Percentiles rank a stretch among this genome's conserved stretches.
Conservation (phyloP, 1,140 invertebrate species). For the Spodoptera frugiperda region DNA sequence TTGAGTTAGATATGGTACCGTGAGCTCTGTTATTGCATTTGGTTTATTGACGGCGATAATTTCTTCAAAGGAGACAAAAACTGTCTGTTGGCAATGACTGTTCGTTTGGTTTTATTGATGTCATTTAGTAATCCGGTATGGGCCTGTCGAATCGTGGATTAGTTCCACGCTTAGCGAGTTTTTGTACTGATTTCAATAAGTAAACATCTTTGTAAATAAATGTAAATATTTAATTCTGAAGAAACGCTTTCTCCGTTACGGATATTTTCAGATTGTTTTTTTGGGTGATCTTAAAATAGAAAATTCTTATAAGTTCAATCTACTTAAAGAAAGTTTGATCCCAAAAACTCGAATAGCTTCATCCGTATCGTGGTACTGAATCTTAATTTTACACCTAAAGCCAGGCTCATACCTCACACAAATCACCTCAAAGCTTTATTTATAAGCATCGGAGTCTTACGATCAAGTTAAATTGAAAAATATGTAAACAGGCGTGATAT, state of each 20-base stretch:
- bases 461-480: slow-evolving; percentile 75
- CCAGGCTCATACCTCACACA: slow-evolving; percentile 12
- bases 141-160: slow-evolving; percentile 11
- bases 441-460: slow-evolving; percentile 54
- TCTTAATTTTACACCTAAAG: slow-evolving; percentile 33
- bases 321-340: neutral
- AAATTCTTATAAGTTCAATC: neutral
- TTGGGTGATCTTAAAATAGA: neutral
- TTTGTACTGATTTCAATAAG: neutral
- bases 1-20: slow-evolving; percentile 63
- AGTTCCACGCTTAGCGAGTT: slow-evolving; percentile 6
- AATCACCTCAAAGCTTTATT: slow-evolving; percentile 50
- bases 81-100: slow-evolving; percentile 38
- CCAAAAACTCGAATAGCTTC: neutral
- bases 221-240: no score
- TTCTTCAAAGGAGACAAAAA: slow-evolving; percentile 60
- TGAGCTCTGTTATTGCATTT: slow-evolving; percentile 58
- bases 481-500: slow-evolving; percentile 75
- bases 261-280: no score
- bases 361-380: slow-evolving; percentile 3
- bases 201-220: neutral
- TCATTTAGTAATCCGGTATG: slow-evolving; percentile 17
- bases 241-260: no score
- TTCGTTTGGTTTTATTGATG: slow-evolving; percentile 32
- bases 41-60: slow-evolving; percentile 64